Base-by-base conservation (phyloP, 2,888 invertebrate species). In the Petrolisthes cinctipes region DNA sequence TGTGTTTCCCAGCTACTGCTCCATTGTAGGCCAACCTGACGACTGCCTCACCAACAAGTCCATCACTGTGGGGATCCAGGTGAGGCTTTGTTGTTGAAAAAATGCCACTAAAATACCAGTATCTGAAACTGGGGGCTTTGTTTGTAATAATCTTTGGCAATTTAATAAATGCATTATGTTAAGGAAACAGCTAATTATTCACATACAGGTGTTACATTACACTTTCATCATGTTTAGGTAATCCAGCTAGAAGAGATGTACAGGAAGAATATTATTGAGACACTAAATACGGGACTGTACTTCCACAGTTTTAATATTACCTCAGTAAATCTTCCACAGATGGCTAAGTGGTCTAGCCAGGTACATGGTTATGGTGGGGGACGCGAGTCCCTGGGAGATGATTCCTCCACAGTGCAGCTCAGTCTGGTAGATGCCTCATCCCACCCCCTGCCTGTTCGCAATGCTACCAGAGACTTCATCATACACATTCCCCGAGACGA, bases 301-400 rank as follows among this genome's bases (percentile, higher is more conserved):
- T 37, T 37, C 37, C 37, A 37, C 37, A 37, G 37, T 37, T 37
- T 37, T 37, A 37, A 37, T 37, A 37, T 37, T 37, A 2, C 37
- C 37, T 37, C 37, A 37, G 37, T 37, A 1, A 37, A 37, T 37
- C 37, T 37, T 37, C 37, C 6, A 5, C 85, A 90, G 90, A 90
- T 90, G 89, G 85, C 86, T 53, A 90, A 90, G 53, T 90, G 90
- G 90, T 81, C 84, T 11, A 82, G 78, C 53, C 89, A 89, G 61
- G 86, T 90, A 7, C 89, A 90, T 20, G 86, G 89, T n/a, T 90
- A 89, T 51, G 90, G 90, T 5, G 90, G 89, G 14, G 88, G 88
- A 4, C 80, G 83, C 11, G 90, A 89, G 14, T 76, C 80, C n/a
- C 86, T 90, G 66, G 82, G 86, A 5, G 86, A 90, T 4, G 86